phyloP scores from a whole-genome alignment of 2,797 vertebrate genomes.

The Potorous gilbertii region DNA sequence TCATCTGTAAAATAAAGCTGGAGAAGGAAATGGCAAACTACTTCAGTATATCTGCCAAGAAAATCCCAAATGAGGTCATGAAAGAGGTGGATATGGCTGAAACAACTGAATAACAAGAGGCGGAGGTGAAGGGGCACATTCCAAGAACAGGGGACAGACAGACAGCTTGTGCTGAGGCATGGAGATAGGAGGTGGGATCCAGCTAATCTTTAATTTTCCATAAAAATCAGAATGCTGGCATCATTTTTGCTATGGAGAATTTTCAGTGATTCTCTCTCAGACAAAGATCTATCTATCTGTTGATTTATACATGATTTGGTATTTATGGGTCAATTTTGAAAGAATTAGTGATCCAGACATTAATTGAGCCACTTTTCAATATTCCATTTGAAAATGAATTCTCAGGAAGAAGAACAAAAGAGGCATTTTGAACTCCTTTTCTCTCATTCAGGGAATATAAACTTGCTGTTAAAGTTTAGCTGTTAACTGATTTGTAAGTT shows the following conservation, averaged over 20 bases:
- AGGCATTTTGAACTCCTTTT: constrained; percentile 21
- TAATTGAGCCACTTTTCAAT: constrained; percentile 45
- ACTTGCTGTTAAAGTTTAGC: background rate
- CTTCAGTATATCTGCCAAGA: background rate
- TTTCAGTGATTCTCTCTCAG: constrained; percentile 40
- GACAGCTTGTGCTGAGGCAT: background rate
- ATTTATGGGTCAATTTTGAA: constrained; percentile 55
- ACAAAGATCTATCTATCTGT: background rate
- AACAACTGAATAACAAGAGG: background rate
- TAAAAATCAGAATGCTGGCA: background rate
- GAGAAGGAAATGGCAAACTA: background rate
- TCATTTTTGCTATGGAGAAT: constrained; percentile 14
- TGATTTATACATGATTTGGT: constrained; percentile 4
- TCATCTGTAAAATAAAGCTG: background rate
- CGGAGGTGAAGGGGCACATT: background rate
- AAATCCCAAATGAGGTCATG: background rate
- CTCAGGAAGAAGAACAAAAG: constrained; percentile 20
- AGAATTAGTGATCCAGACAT: constrained; percentile 47
- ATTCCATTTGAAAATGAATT: constrained; percentile 37
- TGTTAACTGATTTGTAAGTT: constrained; percentile 59
- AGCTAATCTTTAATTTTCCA: constrained; percentile 44
- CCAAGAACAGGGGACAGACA: background rate
- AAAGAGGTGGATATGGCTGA: background rate
- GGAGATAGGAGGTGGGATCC: rapidly evolving
- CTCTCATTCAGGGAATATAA: constrained; percentile 16